Conservation (phyloP, 2,888 invertebrate species). For the Pristionchus mayeri region DNA sequence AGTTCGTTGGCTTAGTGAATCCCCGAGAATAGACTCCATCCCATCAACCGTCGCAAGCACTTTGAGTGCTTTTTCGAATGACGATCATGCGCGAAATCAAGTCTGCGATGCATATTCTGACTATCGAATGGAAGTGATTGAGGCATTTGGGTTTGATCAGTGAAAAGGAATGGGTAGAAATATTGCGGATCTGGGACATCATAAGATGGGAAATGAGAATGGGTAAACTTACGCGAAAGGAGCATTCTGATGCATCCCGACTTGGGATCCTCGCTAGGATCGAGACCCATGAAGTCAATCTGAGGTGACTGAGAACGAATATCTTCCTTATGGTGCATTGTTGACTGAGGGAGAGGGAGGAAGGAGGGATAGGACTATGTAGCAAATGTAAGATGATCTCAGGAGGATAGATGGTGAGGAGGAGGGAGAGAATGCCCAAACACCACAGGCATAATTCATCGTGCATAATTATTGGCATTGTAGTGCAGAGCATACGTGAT, state of each 20-base stretch:
- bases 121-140: no score
- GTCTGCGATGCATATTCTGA: no score
- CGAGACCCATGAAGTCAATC: neutral
- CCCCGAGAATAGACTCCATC: neutral
- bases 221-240: neutral
- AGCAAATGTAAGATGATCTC: conserved; percentile 40
- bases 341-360: neutral
- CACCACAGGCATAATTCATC: conserved; percentile 29
- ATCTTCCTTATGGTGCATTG: conserved; percentile 33
- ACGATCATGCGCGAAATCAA: no score
- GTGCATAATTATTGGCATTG: neutral
- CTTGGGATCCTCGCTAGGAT: neutral
- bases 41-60: no score
- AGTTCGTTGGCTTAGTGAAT: neutral
- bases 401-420: conserved; percentile 11
- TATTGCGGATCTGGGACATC: no score
- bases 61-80: no score
- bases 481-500: neutral
- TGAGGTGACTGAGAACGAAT: neutral
- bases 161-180: no score
- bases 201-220: no score
- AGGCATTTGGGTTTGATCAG: no score
- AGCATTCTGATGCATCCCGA: neutral
- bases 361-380: neutral
- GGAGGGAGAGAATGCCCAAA: conserved; percentile 12